A percentile compares a stretch with the other conserved stretches of the same genome.
phyloP scores from a whole-genome alignment of 1,140 invertebrate species.

The Bradynema listronoti region DNA sequence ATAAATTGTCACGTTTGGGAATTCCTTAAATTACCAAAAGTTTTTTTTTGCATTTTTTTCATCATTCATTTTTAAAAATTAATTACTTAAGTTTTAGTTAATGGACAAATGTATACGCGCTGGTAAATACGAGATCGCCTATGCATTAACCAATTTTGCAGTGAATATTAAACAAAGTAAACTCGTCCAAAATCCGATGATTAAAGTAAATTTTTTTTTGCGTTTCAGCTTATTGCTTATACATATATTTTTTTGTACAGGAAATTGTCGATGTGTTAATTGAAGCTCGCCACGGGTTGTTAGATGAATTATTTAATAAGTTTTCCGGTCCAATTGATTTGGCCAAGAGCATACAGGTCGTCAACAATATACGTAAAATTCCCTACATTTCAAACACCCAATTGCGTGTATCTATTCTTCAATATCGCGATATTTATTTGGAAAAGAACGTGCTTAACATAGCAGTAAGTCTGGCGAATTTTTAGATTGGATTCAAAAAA shows the following conservation, averaged over 20 bases:
- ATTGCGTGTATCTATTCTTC: constrained; percentile 51
- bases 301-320: constrained; percentile 57
- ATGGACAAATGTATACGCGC: constrained; percentile 54
- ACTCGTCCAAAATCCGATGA: constrained; percentile 37
- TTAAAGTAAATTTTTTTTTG: constrained; percentile 20
- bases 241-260: constrained; percentile 3
- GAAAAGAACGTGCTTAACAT: constrained; percentile 48
- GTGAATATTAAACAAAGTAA: constrained; percentile 44
- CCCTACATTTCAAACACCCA: constrained; percentile 53
- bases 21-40: constrained; percentile 32
- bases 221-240: too few relatives aligned
- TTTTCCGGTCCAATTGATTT: constrained; percentile 52
- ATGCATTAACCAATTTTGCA: constrained; percentile 55
- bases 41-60: neutral
- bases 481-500: constrained; percentile 13
- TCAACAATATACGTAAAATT: constrained; percentile 57
- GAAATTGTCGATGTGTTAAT: constrained; percentile 40
- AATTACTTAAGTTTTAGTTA: constrained; percentile 31
- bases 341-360: constrained; percentile 49
- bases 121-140: constrained; percentile 53
- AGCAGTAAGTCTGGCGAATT: constrained; percentile 33
- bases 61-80: neutral
- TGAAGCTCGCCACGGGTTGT: constrained; percentile 46
- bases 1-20: constrained; percentile 30
- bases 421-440: constrained; percentile 55